phyloP scores from a whole-genome alignment of 2,888 invertebrate genomes.

The Mallateleia sp. region DNA sequence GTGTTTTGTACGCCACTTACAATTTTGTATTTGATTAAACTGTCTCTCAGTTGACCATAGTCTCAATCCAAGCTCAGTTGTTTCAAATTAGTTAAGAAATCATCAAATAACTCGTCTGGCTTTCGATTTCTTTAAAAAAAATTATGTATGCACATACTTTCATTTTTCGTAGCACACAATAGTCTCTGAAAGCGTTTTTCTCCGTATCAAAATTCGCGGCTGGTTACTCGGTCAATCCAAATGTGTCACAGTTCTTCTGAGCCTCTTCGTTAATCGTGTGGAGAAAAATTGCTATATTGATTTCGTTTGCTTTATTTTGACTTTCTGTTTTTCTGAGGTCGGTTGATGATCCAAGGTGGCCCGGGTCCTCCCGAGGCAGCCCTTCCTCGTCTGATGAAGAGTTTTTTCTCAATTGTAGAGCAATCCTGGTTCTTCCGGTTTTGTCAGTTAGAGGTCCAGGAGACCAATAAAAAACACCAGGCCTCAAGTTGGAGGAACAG shows the following conservation, averaged over 20 bases:
- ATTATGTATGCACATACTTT: slow-evolving; percentile 79
- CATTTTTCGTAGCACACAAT: slow-evolving; percentile 67
- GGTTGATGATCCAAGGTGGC: too few relatives aligned
- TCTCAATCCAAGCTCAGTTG: background rate
- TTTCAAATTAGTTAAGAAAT: slow-evolving; percentile 71
- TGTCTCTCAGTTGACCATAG: background rate
- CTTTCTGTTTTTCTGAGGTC: too few relatives aligned
- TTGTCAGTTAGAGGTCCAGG: too few relatives aligned
- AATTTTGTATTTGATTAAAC: background rate
- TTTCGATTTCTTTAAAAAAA: slow-evolving; percentile 75
- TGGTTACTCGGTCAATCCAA: slow-evolving; percentile 73
- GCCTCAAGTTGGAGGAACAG: too few relatives aligned
- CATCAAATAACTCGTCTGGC: slow-evolving; percentile 76
- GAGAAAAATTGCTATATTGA: slow-evolving; percentile 81
- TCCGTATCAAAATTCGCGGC: slow-evolving; percentile 47
- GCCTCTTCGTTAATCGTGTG: slow-evolving; percentile 80
- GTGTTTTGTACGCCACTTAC: background rate
- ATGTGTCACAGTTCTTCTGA: slow-evolving; percentile 79
- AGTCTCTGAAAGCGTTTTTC: slow-evolving; percentile 72
- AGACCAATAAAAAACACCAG: too few relatives aligned
- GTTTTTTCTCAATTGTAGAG: too few relatives aligned
- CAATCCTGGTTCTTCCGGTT: too few relatives aligned
- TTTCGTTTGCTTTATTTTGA: slow-evolving; percentile 64
- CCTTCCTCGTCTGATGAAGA: too few relatives aligned
- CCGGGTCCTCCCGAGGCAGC: too few relatives aligned